Conservation (phyloP, 2,888 invertebrate genomes). For the Cacoxenus indagator region DNA sequence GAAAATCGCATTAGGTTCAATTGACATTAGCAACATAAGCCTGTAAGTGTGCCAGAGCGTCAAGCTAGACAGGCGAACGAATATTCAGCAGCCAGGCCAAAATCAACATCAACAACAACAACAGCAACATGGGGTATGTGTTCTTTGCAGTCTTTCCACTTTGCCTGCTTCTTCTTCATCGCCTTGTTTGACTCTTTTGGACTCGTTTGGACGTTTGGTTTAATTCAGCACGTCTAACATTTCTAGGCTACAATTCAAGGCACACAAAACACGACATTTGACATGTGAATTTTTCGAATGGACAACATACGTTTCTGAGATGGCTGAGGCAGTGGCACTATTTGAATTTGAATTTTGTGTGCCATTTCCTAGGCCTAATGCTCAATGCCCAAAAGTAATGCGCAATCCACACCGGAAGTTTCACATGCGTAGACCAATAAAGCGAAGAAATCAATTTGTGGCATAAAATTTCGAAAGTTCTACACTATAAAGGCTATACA, state of each 20-base stretch:
- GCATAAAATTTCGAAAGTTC: constrained; percentile 1
- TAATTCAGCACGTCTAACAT: not conserved
- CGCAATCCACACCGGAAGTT: constrained; percentile 3
- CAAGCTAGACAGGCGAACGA: too few species aligned
- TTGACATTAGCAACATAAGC: constrained; percentile 13
- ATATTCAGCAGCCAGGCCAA: too few species aligned
- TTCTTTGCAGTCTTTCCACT: too few species aligned
- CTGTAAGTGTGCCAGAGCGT: not conserved
- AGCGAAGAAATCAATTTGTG: constrained; percentile 7
- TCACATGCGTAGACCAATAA: not conserved
- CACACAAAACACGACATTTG: constrained; percentile 5
- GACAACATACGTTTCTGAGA: too few species aligned
- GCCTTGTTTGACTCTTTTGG: too few species aligned
- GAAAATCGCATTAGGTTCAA: constrained; percentile 12
- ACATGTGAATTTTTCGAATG: not conserved
- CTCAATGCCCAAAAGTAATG: too few species aligned
- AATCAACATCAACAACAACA: too few species aligned
- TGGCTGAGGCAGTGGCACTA: too few species aligned
- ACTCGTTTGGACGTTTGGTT: too few species aligned
- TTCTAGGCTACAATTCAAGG: not conserved
- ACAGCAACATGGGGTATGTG: too few species aligned
- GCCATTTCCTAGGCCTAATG: constrained; percentile 1
- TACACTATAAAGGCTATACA: not conserved
- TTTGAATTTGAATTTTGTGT: not conserved
- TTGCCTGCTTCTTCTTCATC: not conserved